phyloP scores from a whole-genome alignment of 2,113 vertebrate species.

The Odobenus rosmarus region DNA sequence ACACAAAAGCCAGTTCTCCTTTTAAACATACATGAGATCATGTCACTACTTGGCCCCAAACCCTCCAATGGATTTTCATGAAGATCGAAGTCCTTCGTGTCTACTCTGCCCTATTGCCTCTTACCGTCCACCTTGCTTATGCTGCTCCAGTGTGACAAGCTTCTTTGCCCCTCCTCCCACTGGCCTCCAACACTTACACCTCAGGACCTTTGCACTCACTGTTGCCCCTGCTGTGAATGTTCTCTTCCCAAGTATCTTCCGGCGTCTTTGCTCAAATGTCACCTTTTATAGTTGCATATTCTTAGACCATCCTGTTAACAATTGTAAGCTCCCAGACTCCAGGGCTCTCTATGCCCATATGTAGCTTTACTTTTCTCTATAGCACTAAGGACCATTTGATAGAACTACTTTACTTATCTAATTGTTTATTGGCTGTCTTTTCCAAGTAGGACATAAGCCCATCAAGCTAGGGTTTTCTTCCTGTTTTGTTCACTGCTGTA shows the following conservation, averaged over 20 bases:
- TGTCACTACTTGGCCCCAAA: neutral
- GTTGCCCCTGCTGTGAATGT: neutral
- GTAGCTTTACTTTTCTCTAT: neutral
- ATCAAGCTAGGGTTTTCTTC: neutral
- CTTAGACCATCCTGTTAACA: neutral
- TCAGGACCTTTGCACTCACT: neutral
- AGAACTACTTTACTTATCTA: neutral
- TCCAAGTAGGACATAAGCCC: neutral
- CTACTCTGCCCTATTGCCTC: neutral
- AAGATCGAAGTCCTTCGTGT: neutral
- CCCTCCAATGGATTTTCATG: neutral
- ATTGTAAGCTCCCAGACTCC: no score
- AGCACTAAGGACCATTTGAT: neutral
- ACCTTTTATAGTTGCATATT: neutral
- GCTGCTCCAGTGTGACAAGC: neutral
- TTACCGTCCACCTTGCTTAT: neutral
- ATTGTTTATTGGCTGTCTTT: neutral
- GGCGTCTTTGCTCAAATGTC: neutral
- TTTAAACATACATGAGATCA: neutral
- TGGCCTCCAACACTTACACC: neutral
- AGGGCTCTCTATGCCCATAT: no score
- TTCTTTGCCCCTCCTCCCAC: neutral
- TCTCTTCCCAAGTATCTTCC: neutral
- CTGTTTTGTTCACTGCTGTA: neutral
- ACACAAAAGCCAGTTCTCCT: neutral